Base-by-base conservation (phyloP, 1,140 invertebrate species). In the Neomicropteryx cornuta region DNA sequence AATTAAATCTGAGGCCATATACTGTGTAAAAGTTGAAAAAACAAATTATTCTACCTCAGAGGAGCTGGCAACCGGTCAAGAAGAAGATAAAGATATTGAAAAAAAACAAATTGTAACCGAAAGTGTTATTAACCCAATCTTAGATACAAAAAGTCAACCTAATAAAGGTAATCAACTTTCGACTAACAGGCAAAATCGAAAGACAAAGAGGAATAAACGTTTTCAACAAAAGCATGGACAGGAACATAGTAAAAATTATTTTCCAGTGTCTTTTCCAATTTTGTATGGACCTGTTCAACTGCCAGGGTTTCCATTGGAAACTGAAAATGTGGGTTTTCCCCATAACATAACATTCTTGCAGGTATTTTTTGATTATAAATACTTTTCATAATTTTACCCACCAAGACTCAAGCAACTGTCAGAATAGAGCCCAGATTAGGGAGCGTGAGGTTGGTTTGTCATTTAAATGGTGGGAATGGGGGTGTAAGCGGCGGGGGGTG, bases 331-430 rank as follows among this genome's bases (percentile, higher is more conserved):
- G 43, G 62, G 63, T n/a, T 93, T 92, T 64, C 89, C 88, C 2
- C 73, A 86, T 52, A 94, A 94, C 65, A 77, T 93, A 30, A 75
- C 75, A 18, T 94, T 93, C 66, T 73, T 83, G 46, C 83, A 89
- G 75, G 88, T 90, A 73, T 64, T 48, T 5, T 44, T 36, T 20
- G 27, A 1, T 21, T 29, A 39, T 42, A 39, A 10, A 33, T 33
- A 10, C 16, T 6, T 1, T 3, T 14, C 11, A 20, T 10, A 37
- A 22, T 21, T 39, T 38, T n/a, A n/a, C n/a, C n/a, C n/a, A n/a
- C n/a, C n/a, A n/a, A n/a, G n/a, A n/a, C n/a, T n/a, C n/a, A n/a
- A n/a, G n/a, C n/a, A n/a, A n/a, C n/a, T n/a, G n/a, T n/a, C n/a
- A n/a, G n/a, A n/a, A n/a, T n/a, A n/a, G n/a, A n/a, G n/a, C n/a